Evolutionary conservation across 2,797 vertebrate species (phyloP).

Genomic region (Coendou prehensilis): DNA sequence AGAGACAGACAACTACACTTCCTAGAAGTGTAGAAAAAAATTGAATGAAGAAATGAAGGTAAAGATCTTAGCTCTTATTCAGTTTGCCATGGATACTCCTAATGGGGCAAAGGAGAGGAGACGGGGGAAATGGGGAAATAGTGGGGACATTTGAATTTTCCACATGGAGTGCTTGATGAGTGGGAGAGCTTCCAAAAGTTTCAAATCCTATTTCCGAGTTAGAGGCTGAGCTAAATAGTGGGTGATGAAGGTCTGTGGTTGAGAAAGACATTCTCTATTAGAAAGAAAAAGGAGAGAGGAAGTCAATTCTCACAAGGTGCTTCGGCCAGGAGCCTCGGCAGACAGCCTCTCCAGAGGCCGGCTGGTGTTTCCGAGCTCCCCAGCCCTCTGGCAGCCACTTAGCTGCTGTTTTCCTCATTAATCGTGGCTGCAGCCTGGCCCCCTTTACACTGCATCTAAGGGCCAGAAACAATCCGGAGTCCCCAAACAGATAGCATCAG

Average conservation of each 20-base stretch:
- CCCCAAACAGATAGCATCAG: background rate
- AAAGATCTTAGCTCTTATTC: background rate
- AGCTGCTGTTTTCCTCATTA: slow-evolving; percentile 75
- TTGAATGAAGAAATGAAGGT: background rate
- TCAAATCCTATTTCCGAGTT: slow-evolving; percentile 25
- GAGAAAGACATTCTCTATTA: slow-evolving; percentile 12
- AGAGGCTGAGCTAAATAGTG: background rate
- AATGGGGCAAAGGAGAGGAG: background rate
- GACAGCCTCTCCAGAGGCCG: slow-evolving; percentile 40
- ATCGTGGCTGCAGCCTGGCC: background rate
- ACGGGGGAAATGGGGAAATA: background rate
- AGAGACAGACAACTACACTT: background rate
- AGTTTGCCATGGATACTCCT: background rate
- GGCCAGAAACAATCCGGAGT: slow-evolving; percentile 60
- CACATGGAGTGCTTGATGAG: background rate
- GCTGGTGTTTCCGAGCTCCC: background rate
- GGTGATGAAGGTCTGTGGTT: background rate
- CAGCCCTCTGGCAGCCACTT: slow-evolving; percentile 65
- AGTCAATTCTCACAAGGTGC: slow-evolving; percentile 18
- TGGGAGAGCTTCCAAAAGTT: background rate
- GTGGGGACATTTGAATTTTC: background rate
- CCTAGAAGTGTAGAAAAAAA: background rate
- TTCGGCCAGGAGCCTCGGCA: slow-evolving; percentile 59
- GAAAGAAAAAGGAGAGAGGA: slow-evolving; percentile 54
- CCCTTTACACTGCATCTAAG: background rate